These are phyloP conservation scores for Phyllotreta striolata DNA, from an alignment of 2,888 invertebrate species.

Conservation along the genomic window DNA sequence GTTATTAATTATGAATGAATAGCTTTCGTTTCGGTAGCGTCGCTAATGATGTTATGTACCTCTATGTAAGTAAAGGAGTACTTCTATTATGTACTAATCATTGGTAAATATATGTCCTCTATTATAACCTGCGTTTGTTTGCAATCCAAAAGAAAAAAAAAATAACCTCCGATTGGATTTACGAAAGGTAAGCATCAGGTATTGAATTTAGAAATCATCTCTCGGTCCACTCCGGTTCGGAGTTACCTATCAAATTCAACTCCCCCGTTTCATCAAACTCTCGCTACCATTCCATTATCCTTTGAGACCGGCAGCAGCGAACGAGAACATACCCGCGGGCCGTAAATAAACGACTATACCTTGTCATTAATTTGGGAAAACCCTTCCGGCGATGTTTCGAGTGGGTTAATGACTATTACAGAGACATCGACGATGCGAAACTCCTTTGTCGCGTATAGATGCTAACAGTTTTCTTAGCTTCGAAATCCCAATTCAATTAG, in stretches of 20 bases:
- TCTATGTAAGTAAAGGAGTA: constrained; percentile 56
- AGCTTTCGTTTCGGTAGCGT: constrained; percentile 53
- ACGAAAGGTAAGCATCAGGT: too few relatives aligned
- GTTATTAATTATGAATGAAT: constrained; percentile 41
- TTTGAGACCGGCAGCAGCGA: constrained; percentile 30
- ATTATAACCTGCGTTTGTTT: constrained; percentile 50
- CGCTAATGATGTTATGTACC: constrained; percentile 56
- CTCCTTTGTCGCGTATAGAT: constrained; percentile 50
- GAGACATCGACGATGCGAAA: constrained; percentile 40
- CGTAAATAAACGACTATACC: constrained; percentile 43
- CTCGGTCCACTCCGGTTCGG: constrained; percentile 5
- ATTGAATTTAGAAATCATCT: constrained; percentile 1
- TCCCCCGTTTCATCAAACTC: constrained; percentile 30
- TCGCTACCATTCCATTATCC: constrained; percentile 29
- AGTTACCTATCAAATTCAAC: constrained; percentile 17
- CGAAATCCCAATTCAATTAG: constrained; percentile 56
- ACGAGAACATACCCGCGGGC: constrained; percentile 36
- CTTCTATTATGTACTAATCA: constrained; percentile 58
- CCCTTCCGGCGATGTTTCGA: constrained; percentile 49
- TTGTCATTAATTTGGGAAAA: constrained; percentile 44
- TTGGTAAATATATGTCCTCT: constrained; percentile 61
- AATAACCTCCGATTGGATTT: too few relatives aligned
- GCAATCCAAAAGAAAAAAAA: neutral
- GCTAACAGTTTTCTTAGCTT: constrained; percentile 47
- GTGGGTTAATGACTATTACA: constrained; percentile 51